Conservation (phyloP, 2,113 vertebrate genomes). For the Syngnathus typhle region DNA sequence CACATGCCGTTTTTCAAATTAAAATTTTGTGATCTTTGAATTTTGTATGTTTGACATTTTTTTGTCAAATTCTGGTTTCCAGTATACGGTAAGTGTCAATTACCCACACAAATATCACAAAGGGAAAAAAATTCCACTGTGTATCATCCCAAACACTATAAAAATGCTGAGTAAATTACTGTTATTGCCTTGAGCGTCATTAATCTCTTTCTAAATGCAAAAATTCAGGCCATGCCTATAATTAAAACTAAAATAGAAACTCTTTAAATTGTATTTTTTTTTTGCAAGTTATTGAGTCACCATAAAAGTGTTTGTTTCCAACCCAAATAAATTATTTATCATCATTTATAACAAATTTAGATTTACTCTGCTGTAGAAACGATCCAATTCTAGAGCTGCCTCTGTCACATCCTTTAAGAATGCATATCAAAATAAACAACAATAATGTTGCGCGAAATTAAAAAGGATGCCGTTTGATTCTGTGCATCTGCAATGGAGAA, state of each 20-base stretch:
- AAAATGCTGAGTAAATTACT: neutral
- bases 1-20: no score
- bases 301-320: conserved; percentile 39
- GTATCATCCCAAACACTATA: neutral
- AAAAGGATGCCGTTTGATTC: neutral
- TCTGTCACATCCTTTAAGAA: neutral
- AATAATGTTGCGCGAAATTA: neutral
- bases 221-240: conserved; percentile 11
- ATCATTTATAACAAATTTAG: neutral
- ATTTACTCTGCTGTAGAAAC: neutral
- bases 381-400: neutral
- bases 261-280: conserved; percentile 45
- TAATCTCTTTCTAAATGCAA: conserved; percentile 5
- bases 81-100: no score
- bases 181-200: neutral
- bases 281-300: conserved; percentile 4
- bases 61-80: no score
- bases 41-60: no score
- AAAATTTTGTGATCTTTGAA: no score
- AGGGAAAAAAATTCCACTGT: no score
- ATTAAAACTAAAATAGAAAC: conserved; percentile 13
- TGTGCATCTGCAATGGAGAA: neutral
- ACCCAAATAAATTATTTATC: conserved; percentile 19
- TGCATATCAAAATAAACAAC: neutral
- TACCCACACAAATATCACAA: no score